Percentiles rank a stretch among this genome's conserved stretches.
These are phyloP conservation scores for Smithornis capensis DNA, from an alignment of 2,113 vertebrate species.

Conservation along the genomic window DNA sequence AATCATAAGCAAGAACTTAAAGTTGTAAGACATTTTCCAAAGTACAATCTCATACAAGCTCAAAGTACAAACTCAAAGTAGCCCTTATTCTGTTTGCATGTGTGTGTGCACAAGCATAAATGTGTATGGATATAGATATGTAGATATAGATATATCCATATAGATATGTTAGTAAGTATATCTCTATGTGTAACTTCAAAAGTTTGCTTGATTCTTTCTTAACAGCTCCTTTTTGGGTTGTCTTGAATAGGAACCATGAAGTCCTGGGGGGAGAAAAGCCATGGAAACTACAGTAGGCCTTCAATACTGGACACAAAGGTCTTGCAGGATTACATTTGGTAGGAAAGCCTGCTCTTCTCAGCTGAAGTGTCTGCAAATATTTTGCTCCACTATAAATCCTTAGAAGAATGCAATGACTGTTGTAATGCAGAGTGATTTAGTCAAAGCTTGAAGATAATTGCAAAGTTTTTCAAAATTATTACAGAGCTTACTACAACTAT, in stretches of 20 bases:
- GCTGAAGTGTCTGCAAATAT: background rate
- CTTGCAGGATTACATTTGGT: background rate
- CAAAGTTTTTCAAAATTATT: background rate
- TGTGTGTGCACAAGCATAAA: rapidly evolving
- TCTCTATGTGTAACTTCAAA: background rate
- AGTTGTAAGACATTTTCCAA: background rate
- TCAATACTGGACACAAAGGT: background rate
- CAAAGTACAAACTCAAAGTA: no score
- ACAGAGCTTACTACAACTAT: background rate
- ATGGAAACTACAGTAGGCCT: background rate
- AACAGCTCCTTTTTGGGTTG: background rate
- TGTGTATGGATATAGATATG: rapidly evolving
- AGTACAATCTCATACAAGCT: background rate
- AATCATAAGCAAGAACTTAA: background rate
- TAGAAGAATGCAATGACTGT: background rate
- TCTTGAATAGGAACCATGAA: background rate
- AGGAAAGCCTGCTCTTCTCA: background rate
- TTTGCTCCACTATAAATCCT: background rate
- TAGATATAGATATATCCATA: background rate
- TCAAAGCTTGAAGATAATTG: background rate
- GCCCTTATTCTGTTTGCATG: background rate
- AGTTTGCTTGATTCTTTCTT: background rate
- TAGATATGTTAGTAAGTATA: background rate
- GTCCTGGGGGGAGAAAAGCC: background rate
- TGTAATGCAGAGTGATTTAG: background rate